phyloP scores from a whole-genome alignment of 2,888 invertebrate species.

The Itoplectis maculator region DNA sequence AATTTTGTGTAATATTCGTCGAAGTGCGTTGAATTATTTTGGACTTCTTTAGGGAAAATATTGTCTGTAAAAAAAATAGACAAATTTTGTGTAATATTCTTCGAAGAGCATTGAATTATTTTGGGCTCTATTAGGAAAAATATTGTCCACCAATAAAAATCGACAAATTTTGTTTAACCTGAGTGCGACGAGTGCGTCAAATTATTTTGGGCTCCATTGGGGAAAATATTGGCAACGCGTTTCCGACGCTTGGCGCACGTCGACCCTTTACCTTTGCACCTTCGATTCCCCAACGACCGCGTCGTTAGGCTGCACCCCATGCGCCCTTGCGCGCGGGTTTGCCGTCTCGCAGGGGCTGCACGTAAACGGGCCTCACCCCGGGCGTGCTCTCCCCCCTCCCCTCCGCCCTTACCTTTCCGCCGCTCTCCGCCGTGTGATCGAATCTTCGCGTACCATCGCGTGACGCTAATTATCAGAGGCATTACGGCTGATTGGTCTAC shows the following conservation, averaged over 20 bases:
- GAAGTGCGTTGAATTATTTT: no score
- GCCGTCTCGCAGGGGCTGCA: slow-evolving; percentile 67
- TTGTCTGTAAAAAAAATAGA: no score
- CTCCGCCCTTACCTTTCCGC: not conserved
- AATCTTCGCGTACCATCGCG: slow-evolving; percentile 42
- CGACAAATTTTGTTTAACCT: not conserved
- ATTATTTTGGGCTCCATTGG: not conserved
- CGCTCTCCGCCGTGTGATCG: slow-evolving; percentile 17
- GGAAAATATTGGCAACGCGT: not conserved
- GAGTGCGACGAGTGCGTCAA: not conserved
- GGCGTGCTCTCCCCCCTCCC: not conserved
- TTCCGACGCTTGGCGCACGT: not conserved
- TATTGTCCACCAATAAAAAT: not conserved
- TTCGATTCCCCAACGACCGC: slow-evolving; percentile 58
- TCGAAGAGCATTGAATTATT: no score
- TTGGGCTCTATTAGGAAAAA: no score
- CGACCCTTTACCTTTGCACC: slow-evolving; percentile 26
- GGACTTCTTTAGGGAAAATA: no score
- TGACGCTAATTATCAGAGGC: slow-evolving; percentile 44
- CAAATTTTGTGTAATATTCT: no score
- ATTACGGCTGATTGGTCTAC: slow-evolving; percentile 49
- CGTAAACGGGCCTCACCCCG: slow-evolving; percentile 1
- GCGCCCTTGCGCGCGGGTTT: slow-evolving; percentile 60
- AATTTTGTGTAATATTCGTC: no score
- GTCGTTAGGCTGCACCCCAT: slow-evolving; percentile 60